Evolutionary conservation across 2,888 invertebrate species (phyloP), one percentile per base, ranked within the genome.

Genomic region (Andrena minutula): DNA sequence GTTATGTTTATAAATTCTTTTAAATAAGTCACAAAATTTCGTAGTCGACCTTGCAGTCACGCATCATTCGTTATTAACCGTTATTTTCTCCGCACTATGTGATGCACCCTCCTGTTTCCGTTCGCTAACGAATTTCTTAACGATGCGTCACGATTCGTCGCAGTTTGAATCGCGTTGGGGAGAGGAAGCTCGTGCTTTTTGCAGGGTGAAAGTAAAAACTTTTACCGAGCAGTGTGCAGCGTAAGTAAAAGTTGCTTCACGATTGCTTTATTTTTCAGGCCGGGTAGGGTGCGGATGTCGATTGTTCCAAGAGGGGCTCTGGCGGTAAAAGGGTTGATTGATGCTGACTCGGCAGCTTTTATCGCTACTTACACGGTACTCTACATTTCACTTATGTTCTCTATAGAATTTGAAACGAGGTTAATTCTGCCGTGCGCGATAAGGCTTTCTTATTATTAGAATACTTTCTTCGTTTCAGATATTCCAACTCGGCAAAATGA

Each of bases 311-410:
- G 71, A 61, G 53, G 79, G 60, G 26, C 53, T 49, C 28, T 23
- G 28, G 70, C 65, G 66, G 72, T 72, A 79, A 79, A 79, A 72
- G 79, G 66, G 80, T 79, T 80, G 80, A 79, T 80, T 79, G 79
- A 80, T 63, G 61, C 71, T 68, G 80, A 72, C 66, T 80, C 63
- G 66, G 26, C 66, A 56, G 79, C 53, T 79, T 77, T 80, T 80
- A 80, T 79, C 71, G 66, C 56, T 66, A 68, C 66, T 80, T 80
- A 79, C 70, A 61, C 61, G 80, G 74, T 75, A 74, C 81, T 65
- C 70, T 73, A 74, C 74, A 60, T 70, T 79, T 73, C 74, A 69
- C 65, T 69, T 73, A 16, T 60, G 28, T 26, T 65, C 64, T 30
- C 64, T 32, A 20, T 16, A 28, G 23, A 28, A 26, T 71, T 77